Evolutionary conservation across 1,140 invertebrate species (phyloP).

Genomic region (Zophobas atratus): DNA sequence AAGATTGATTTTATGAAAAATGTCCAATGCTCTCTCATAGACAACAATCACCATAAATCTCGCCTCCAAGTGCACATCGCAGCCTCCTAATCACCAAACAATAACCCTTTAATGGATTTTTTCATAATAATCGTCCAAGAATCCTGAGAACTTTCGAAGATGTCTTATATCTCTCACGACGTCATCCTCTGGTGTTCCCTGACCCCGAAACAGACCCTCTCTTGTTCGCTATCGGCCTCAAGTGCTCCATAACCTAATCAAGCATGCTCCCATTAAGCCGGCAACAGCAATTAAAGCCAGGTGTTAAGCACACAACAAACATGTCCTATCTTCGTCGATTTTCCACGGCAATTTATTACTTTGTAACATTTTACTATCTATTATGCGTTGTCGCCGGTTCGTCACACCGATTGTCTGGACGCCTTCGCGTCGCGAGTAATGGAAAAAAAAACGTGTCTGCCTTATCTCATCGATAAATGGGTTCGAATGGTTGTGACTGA

Average conservation of each 20-base stretch:
- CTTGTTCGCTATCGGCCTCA: not conserved
- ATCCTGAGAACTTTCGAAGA: not conserved
- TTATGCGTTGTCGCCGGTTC: conserved; percentile 22
- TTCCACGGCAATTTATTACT: conserved; percentile 3
- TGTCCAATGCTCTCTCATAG: too few relatives aligned
- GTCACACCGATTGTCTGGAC: conserved; percentile 29
- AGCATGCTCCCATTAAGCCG: not conserved
- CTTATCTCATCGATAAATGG: too few relatives aligned
- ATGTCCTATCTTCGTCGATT: conserved; percentile 44
- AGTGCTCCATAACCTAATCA: conserved; percentile 10
- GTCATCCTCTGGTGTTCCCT: not conserved
- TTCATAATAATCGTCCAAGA: too few relatives aligned
- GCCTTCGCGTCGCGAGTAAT: not conserved
- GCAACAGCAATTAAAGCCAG: conserved; percentile 35
- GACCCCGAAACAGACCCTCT: not conserved
- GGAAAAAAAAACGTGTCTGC: too few relatives aligned
- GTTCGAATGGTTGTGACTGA: too few relatives aligned
- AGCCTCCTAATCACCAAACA: too few relatives aligned
- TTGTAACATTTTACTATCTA: conserved; percentile 40
- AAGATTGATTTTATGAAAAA: too few relatives aligned
- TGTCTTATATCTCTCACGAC: not conserved
- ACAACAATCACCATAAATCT: too few relatives aligned
- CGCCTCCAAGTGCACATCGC: too few relatives aligned
- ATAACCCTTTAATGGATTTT: too few relatives aligned
- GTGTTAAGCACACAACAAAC: conserved; percentile 50